These are phyloP conservation scores for Sitobion miscanthi DNA, from an alignment of 1,140 invertebrate species.

Conservation along the genomic window DNA sequence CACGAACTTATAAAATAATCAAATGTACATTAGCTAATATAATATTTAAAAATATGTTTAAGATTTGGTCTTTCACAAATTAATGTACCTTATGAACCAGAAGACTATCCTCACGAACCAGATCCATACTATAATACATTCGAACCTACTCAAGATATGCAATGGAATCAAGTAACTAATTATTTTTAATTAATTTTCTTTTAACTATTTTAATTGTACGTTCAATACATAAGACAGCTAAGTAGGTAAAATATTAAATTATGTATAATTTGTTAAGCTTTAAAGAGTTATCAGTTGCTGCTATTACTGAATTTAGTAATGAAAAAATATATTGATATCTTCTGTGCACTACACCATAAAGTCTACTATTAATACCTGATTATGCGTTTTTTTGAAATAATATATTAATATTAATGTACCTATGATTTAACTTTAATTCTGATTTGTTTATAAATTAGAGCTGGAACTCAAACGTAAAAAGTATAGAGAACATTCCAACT, in stretches of 20 bases:
- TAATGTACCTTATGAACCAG: slow-evolving; percentile 53
- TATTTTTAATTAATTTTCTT: slow-evolving; percentile 3
- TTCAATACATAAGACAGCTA: background rate
- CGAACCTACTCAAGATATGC: slow-evolving; percentile 75
- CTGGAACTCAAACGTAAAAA: slow-evolving; percentile 50
- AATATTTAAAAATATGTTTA: slow-evolving; percentile 8
- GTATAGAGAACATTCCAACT: slow-evolving; percentile 54
- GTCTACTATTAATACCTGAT: background rate
- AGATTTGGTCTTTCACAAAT: slow-evolving; percentile 53
- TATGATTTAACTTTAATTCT: background rate
- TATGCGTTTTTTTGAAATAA: background rate
- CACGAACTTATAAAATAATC: background rate
- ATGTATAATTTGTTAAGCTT: too few relatives aligned
- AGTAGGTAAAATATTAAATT: too few relatives aligned
- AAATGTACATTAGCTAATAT: background rate
- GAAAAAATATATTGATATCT: background rate
- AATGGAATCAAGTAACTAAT: slow-evolving; percentile 65
- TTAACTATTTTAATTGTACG: background rate
- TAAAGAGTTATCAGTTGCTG: background rate
- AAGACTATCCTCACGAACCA: slow-evolving; percentile 57
- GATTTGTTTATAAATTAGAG: background rate
- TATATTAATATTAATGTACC: background rate
- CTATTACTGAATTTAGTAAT: background rate
- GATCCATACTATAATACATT: slow-evolving; percentile 76
- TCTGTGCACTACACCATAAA: background rate